Conservation (phyloP, 2,113 vertebrate species). For the Grammomys surdaster region DNA sequence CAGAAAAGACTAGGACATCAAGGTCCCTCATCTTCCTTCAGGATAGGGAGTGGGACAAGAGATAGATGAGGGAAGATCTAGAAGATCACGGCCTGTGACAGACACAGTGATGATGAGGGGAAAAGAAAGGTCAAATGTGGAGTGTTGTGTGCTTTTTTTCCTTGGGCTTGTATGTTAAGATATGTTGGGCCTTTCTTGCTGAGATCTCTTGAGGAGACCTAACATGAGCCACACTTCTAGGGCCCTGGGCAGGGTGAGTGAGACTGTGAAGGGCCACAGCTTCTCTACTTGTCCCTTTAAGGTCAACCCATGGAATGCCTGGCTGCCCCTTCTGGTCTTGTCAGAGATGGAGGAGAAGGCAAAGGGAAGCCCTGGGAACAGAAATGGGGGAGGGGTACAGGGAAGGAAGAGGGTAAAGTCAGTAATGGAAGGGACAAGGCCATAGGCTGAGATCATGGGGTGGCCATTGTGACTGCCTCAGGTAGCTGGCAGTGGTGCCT, state of each 20-base stretch:
- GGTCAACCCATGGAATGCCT: neutral
- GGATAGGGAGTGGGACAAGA: neutral
- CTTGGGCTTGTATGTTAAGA: neutral
- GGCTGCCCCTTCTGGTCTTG: neutral
- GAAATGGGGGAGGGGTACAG: neutral
- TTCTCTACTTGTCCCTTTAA: neutral
- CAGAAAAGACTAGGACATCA: neutral
- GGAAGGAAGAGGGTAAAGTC: neutral
- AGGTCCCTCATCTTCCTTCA: neutral
- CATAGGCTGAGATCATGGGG: neutral
- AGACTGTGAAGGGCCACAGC: neutral
- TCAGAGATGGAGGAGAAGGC: neutral
- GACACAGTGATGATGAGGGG: fast-evolving
- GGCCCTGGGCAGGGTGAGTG: neutral
- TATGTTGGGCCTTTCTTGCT: no score
- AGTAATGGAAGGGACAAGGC: neutral
- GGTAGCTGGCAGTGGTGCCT: neutral
- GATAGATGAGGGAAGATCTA: neutral
- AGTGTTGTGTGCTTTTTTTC: neutral
- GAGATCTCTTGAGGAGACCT: no score
- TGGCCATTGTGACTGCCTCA: neutral
- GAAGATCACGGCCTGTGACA: neutral
- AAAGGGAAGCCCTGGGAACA: neutral
- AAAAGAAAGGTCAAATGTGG: neutral
- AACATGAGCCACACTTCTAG: no score